These are phyloP conservation scores for Rhabdomys pumilio DNA, from an alignment of 2,797 vertebrate species.

Conservation along the genomic window DNA sequence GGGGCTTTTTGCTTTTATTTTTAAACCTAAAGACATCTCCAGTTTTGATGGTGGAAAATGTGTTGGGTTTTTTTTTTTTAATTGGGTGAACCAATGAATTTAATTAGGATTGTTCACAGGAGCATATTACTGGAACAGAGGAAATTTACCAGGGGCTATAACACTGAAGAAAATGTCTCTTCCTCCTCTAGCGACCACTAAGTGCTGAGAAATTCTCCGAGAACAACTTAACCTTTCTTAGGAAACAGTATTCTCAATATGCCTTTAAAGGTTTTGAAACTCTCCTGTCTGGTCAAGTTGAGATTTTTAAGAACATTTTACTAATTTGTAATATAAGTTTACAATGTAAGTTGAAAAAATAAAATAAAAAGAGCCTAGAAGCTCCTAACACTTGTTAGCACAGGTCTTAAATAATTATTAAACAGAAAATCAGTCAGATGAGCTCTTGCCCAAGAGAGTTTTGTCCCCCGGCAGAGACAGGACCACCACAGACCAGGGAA, in stretches of 20 bases:
- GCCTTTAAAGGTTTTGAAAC: not conserved
- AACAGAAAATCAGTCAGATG: not conserved
- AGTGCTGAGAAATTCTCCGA: not conserved
- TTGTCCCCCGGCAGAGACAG: not conserved
- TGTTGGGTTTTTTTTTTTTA: not conserved
- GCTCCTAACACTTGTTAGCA: not conserved
- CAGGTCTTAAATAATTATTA: not conserved
- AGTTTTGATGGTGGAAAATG: not conserved
- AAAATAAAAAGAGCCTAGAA: not conserved
- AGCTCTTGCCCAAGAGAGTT: not conserved
- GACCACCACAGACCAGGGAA: slow-evolving; percentile 56
- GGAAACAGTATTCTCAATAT: not conserved
- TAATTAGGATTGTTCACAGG: not conserved
- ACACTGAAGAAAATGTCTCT: not conserved
- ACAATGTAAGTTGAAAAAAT: not conserved
- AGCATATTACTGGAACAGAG: not conserved
- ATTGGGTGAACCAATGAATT: not conserved
- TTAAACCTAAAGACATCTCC: not conserved
- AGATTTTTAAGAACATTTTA: slow-evolving; percentile 11
- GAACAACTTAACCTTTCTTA: not conserved
- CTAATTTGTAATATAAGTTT: not conserved
- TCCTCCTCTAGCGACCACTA: not conserved
- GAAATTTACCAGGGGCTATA: not conserved
- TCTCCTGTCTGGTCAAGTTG: not conserved
- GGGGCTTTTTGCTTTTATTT: not conserved